These are phyloP conservation scores for Bergia puertoricense DNA, from an alignment of 92 coral and sea anemone genomes.

Conservation along the genomic window DNA sequence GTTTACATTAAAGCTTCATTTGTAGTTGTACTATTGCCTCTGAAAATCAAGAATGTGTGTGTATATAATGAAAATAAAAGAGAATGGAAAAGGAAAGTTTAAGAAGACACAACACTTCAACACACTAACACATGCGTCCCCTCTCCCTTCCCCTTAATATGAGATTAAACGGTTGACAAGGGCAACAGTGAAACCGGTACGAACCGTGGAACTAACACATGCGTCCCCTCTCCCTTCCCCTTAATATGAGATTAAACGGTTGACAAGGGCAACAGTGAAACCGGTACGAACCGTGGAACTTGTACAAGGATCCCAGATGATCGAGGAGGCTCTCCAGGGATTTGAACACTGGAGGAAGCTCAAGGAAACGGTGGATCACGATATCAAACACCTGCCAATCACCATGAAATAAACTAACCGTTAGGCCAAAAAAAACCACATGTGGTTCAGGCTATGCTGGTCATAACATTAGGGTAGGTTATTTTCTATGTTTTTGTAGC, in stretches of 20 bases:
- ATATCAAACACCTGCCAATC: constrained; percentile 86
- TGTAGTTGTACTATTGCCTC: too few relatives aligned
- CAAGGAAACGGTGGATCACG: constrained; percentile 96
- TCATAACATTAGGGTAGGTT: too few relatives aligned
- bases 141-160: neutral
- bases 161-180: neutral
- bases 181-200: neutral
- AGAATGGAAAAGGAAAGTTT: neutral
- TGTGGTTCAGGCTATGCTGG: too few relatives aligned
- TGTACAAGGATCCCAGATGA: constrained; percentile 91
- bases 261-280: neutral
- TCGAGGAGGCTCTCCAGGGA: constrained; percentile 89
- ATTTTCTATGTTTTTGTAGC: too few relatives aligned
- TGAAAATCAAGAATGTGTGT: too few relatives aligned
- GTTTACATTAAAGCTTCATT: too few relatives aligned
- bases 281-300: constrained; percentile 79
- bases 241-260: neutral
- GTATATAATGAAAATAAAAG: too few relatives aligned
- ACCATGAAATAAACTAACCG: neutral
- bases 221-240: constrained; percentile 51
- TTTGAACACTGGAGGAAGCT: constrained; percentile 87
- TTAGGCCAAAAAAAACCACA: too few relatives aligned
- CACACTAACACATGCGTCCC: neutral
- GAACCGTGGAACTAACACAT: constrained; percentile 94
- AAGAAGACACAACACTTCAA: neutral